These are phyloP conservation scores for Micropoecilia bifurca DNA, from an alignment of 2,797 vertebrate genomes.

Conservation along the genomic window DNA sequence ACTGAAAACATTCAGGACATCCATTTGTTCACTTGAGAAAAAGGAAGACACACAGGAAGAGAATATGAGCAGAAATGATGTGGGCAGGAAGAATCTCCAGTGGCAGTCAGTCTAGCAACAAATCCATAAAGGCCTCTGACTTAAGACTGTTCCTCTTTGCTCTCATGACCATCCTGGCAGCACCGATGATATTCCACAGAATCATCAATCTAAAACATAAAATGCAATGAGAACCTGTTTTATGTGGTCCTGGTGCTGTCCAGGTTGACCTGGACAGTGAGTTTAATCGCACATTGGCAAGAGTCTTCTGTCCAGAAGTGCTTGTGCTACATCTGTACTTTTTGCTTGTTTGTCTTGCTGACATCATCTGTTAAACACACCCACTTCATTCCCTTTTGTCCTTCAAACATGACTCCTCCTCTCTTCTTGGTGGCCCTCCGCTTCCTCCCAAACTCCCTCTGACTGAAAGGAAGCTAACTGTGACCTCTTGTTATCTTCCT, in stretches of 20 bases:
- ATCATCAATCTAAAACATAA: not conserved
- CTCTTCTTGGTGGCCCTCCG: slow-evolving; percentile 31
- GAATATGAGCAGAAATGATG: not conserved
- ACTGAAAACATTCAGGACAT: not conserved
- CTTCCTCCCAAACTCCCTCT: slow-evolving; percentile 43
- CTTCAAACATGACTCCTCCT: slow-evolving; percentile 60
- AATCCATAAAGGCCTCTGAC: not conserved
- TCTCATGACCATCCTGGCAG: not conserved
- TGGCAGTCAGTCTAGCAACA: not conserved
- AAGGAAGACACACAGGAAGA: not conserved
- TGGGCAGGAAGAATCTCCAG: not conserved
- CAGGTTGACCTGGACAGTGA: not conserved
- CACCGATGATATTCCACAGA: not conserved
- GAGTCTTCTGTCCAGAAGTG: slow-evolving; percentile 53
- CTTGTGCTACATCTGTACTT: slow-evolving; percentile 11
- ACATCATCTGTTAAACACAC: slow-evolving; percentile 43
- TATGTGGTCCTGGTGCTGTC: not conserved
- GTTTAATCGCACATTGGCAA: not conserved
- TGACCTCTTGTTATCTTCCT: slow-evolving; percentile 65
- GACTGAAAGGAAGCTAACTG: slow-evolving; percentile 51
- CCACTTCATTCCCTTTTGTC: slow-evolving; percentile 63
- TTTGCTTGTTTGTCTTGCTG: slow-evolving; percentile 43
- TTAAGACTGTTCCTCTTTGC: not conserved
- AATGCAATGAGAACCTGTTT: not conserved
- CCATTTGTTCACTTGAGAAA: not conserved